These are phyloP conservation scores for Solea solea DNA, from an alignment of 2,113 vertebrate species.

Conservation along the genomic window DNA sequence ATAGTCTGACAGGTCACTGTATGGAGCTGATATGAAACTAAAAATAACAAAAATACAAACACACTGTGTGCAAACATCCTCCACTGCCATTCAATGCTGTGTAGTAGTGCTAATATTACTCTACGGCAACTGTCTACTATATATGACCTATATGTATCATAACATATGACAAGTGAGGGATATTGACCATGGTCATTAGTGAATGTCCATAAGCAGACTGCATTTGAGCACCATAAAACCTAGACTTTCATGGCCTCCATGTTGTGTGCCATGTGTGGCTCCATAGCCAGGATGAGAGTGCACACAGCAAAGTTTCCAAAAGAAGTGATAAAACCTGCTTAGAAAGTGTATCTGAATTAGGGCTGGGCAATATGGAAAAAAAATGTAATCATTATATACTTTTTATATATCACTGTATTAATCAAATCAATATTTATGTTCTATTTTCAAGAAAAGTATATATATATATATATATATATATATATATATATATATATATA, in stretches of 20 bases:
- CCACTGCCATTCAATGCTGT: no score
- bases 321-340: constrained; percentile 26
- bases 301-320: constrained; percentile 20
- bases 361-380: no score
- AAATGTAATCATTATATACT: no score
- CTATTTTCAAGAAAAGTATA: no score
- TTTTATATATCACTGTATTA: no score
- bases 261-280: constrained; percentile 41
- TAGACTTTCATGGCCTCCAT: constrained; percentile 66
- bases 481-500: no score
- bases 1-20: no score
- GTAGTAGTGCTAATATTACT: not conserved
- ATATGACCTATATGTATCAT: constrained; percentile 37
- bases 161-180: constrained; percentile 46
- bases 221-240: constrained; percentile 50
- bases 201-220: constrained; percentile 72
- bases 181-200: constrained; percentile 70
- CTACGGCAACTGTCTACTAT: not conserved
- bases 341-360: constrained; percentile 1
- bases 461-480: no score
- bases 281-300: constrained; percentile 40
- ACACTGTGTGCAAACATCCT: no score
- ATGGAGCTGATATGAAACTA: no score
- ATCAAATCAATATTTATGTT: no score
- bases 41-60: no score